Percentiles rank a stretch among this genome's conserved stretches.
These are phyloP conservation scores for Crotophaga sulcirostris DNA, from an alignment of 2,113 vertebrate genomes.

Conservation along the genomic window DNA sequence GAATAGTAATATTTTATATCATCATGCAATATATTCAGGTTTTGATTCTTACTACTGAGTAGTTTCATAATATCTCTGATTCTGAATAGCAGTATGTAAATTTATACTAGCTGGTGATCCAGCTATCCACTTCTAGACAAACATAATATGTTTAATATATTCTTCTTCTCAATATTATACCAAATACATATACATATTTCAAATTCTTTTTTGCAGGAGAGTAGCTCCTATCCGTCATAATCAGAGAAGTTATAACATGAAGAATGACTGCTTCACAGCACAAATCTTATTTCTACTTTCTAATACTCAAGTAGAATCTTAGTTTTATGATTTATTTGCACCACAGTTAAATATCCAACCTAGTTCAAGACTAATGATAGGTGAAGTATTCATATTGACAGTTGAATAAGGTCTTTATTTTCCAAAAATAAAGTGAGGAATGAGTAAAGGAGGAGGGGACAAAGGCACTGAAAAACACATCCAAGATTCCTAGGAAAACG, in stretches of 20 bases:
- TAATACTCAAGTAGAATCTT: background rate
- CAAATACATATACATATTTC: background rate
- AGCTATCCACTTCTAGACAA: background rate
- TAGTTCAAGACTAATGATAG: background rate
- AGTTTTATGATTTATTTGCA: background rate
- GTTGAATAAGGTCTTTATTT: background rate
- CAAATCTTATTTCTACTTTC: background rate
- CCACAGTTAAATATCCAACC: background rate
- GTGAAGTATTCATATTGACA: background rate
- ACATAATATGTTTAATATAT: background rate
- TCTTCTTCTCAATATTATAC: background rate
- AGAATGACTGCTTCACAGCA: background rate
- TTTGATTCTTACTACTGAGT: background rate
- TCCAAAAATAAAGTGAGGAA: background rate
- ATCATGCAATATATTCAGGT: background rate
- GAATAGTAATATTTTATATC: background rate
- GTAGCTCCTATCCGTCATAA: background rate
- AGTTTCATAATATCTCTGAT: background rate
- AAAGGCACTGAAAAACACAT: background rate
- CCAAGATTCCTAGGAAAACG: background rate
- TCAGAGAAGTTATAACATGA: background rate
- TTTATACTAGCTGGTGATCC: background rate
- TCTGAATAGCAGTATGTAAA: background rate
- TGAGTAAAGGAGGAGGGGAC: background rate
- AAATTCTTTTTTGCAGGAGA: background rate